These are phyloP conservation scores for Pteropus alecto DNA, from an alignment of 2,113 vertebrate genomes.

Conservation along the genomic window DNA sequence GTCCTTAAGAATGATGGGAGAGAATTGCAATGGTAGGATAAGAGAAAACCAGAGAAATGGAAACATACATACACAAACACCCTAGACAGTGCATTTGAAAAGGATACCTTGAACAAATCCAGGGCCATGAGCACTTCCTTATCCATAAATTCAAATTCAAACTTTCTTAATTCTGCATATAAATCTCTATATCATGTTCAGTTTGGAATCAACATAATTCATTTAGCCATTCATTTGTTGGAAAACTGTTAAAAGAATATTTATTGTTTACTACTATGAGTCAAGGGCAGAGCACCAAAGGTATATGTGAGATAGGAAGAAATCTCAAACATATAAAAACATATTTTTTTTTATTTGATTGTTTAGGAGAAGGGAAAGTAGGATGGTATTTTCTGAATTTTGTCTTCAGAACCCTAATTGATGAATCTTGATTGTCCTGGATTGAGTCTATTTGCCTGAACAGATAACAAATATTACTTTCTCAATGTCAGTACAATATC, in stretches of 20 bases:
- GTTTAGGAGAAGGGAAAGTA: neutral
- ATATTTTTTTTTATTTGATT: neutral
- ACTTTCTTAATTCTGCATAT: neutral
- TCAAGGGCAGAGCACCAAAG: neutral
- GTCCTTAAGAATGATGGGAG: neutral
- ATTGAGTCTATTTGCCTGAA: conserved; percentile 31
- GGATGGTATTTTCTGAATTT: conserved; percentile 40
- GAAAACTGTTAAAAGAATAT: conserved; percentile 2
- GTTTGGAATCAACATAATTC: neutral
- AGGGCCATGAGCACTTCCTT: neutral
- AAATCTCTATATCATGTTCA: neutral
- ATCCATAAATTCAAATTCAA: neutral
- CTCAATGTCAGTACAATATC: neutral
- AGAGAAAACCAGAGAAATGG: neutral
- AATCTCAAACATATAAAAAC: neutral
- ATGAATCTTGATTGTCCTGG: conserved; percentile 10
- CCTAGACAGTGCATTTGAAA: neutral
- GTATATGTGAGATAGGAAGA: neutral
- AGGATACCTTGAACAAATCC: neutral
- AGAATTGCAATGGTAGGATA: neutral
- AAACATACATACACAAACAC: neutral
- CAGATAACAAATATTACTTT: neutral
- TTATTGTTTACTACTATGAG: conserved; percentile 2
- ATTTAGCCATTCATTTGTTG: neutral
- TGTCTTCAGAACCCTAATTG: neutral